Evolutionary conservation across 2,888 invertebrate species (phyloP).

Genomic region (Rugalucina vietnamica): DNA sequence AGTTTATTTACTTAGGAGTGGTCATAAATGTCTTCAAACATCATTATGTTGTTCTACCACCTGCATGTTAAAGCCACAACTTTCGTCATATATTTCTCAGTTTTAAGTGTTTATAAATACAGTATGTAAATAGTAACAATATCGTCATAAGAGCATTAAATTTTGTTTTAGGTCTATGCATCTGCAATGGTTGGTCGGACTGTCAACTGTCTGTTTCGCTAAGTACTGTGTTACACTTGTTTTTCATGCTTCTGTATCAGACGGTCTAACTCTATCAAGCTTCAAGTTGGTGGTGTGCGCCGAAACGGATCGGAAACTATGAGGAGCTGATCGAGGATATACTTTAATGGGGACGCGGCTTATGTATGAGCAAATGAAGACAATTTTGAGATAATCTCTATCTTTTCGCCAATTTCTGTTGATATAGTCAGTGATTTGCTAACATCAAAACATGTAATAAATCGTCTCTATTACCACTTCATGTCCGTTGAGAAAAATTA

Average conservation of each 20-base stretch:
- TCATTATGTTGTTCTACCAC: constrained; percentile 6
- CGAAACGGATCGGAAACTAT: too few relatives aligned
- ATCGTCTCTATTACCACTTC: neutral
- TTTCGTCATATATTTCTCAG: neutral
- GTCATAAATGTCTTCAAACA: neutral
- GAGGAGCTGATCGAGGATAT: too few relatives aligned
- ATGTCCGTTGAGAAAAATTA: neutral
- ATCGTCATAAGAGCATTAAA: too few relatives aligned
- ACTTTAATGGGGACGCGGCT: too few relatives aligned
- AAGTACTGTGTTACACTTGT: too few relatives aligned
- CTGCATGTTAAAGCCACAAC: neutral
- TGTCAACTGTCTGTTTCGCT: too few relatives aligned
- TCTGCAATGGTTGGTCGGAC: too few relatives aligned
- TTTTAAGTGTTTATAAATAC: neutral
- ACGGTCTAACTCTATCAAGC: too few relatives aligned
- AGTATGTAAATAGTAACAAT: neutral
- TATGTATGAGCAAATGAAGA: neutral
- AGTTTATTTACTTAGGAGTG: neutral
- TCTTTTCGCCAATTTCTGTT: neutral
- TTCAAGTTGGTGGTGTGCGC: too few relatives aligned
- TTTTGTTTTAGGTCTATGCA: too few relatives aligned
- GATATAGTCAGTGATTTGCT: neutral
- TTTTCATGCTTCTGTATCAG: too few relatives aligned
- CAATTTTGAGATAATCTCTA: neutral
- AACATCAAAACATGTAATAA: neutral